Base-by-base conservation (phyloP, 2,888 invertebrate genomes). In the Unio delphinus region DNA sequence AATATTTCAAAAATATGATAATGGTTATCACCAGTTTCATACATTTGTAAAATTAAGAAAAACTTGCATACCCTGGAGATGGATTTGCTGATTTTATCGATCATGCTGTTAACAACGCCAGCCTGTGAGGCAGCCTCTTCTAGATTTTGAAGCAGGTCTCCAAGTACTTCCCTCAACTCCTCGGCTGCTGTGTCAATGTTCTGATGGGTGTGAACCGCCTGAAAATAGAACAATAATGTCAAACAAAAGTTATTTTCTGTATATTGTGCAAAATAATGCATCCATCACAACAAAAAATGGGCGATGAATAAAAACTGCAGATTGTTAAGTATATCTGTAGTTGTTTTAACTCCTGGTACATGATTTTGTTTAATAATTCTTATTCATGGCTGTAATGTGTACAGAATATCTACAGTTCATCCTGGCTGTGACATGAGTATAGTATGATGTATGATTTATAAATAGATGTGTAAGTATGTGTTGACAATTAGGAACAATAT, bases 1-100 rank as follows among this genome's bases (percentile, higher is more conserved):
- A 11, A 45, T 45, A 11, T 15, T 15, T 45, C 45, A 11, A 45
- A 45, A 45, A 45, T 45, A 45, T 45, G 15, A 45, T 15, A 11
- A 45, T 45, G 15, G 8, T 45, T 45, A 3, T 34, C 34, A 34
- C 1, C 8, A 34, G 15, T 58, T n/a, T 58, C 11, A 58, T 0
- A 23, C 7, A 15, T 17, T 59, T 59, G 59, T 59, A 23, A 15
- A 26, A 23, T 59, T 18, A 45, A 45, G 20, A 30, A 0, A 45
- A 45, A 45, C 45, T 15, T 45, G 2, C 45, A 70, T 78, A 89
- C 89, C 85, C 83, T 83, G 8, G 90, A 94, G 89, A 97, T 95
- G n/a, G 97, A 94, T 17, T 97, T 92, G n/a, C 95, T 94, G 74
- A 99, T 93, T 69, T 95, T 94, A 89, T 98, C 98, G 11, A 98